These are phyloP conservation scores for Leptoteleia sp. DNA, from an alignment of 1,140 invertebrate genomes.

Conservation along the genomic window DNA sequence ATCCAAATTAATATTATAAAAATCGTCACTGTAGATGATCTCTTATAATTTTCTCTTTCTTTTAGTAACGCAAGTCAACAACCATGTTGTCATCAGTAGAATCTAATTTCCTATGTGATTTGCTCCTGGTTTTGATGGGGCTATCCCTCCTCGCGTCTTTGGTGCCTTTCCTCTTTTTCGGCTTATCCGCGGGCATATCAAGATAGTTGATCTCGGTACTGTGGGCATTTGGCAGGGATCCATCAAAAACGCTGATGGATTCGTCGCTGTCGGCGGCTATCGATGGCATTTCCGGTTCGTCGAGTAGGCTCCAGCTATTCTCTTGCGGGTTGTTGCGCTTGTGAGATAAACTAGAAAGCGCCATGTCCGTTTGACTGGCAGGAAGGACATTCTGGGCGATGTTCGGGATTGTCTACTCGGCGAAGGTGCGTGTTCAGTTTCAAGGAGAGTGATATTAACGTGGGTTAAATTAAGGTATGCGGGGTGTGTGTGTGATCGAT, in stretches of 20 bases:
- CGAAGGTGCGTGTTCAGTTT: slow-evolving; percentile 5
- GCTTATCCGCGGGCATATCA: slow-evolving; percentile 60
- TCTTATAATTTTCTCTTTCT: too few species aligned
- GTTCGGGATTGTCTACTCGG: slow-evolving; percentile 71
- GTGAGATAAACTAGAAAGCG: slow-evolving; percentile 79
- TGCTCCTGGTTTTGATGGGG: slow-evolving; percentile 33
- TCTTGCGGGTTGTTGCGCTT: slow-evolving; percentile 41
- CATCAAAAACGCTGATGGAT: slow-evolving; percentile 24
- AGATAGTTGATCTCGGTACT: slow-evolving; percentile 42
- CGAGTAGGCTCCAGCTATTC: slow-evolving; percentile 20
- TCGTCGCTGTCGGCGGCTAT: slow-evolving; percentile 58
- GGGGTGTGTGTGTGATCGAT: not conserved
- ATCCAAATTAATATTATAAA: too few species aligned
- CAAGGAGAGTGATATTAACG: not conserved
- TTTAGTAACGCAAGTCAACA: too few species aligned
- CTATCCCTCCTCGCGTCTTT: slow-evolving; percentile 29
- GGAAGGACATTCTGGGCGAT: slow-evolving; percentile 68
- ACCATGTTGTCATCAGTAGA: slow-evolving; percentile 51
- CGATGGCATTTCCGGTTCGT: slow-evolving; percentile 9
- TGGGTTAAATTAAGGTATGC: slow-evolving; percentile 4
- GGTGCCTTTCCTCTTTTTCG: slow-evolving; percentile 41
- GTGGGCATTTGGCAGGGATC: slow-evolving; percentile 6
- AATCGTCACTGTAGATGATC: not conserved
- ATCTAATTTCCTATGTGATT: slow-evolving; percentile 34
- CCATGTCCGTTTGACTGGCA: slow-evolving; percentile 76